Conservation (phyloP, 2,888 invertebrate species). For the Rhamphomyia laevipes region DNA sequence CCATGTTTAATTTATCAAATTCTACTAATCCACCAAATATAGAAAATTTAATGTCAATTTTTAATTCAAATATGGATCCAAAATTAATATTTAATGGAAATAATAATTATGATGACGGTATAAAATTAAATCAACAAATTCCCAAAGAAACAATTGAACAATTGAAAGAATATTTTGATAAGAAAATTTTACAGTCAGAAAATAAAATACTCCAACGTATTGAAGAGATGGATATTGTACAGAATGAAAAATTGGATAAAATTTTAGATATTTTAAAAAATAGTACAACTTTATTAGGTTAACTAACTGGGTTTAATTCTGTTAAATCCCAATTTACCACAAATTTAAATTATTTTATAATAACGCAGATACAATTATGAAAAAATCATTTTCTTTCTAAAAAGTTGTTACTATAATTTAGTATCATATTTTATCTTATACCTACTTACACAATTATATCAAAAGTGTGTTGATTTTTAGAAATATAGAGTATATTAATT, state of each 20-base stretch:
- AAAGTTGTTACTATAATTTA: too few relatives aligned
- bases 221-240: slow-evolving; percentile 22
- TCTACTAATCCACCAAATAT: slow-evolving; percentile 5
- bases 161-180: slow-evolving; percentile 23
- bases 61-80: slow-evolving; percentile 4
- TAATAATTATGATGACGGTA: background rate
- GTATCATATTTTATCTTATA: too few relatives aligned
- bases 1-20: too few relatives aligned
- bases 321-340: too few relatives aligned
- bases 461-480: background rate
- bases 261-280: slow-evolving; percentile 25
- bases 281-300: background rate
- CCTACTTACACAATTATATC: too few relatives aligned
- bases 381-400: too few relatives aligned
- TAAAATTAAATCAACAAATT: background rate
- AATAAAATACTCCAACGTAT: slow-evolving; percentile 19
- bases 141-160: background rate
- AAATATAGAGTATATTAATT: background rate
- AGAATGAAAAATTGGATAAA: slow-evolving; percentile 25
- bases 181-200: slow-evolving; percentile 23
- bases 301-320: background rate
- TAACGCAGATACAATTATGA: too few relatives aligned
- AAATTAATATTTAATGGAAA: background rate
- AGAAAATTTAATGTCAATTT: slow-evolving; percentile 2
- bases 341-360: too few relatives aligned